These are phyloP conservation scores for Volucella bombylans DNA, from an alignment of 2,888 invertebrate species.

Conservation along the genomic window DNA sequence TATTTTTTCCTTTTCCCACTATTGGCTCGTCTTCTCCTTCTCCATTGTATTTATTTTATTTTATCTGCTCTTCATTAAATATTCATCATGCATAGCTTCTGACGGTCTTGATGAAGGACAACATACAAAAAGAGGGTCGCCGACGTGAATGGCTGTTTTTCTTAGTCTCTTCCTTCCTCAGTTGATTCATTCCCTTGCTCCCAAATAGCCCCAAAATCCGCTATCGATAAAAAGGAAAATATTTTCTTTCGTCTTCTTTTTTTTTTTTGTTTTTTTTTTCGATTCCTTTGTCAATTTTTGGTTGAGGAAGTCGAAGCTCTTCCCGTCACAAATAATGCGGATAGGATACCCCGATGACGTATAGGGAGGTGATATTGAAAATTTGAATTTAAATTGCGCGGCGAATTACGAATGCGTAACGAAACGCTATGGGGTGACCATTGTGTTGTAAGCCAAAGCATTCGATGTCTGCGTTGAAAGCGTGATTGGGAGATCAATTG, in stretches of 20 bases:
- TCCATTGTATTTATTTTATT: slow-evolving; percentile 29
- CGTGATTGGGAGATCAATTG: slow-evolving; percentile 61
- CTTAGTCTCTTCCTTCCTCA: background rate
- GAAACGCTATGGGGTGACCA: slow-evolving; percentile 40
- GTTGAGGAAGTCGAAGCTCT: background rate
- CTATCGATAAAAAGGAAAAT: slow-evolving; percentile 27
- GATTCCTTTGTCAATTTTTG: background rate
- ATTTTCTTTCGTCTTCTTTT: background rate
- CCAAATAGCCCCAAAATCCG: background rate
- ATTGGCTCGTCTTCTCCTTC: too few species aligned
- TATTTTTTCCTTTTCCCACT: slow-evolving; percentile 2
- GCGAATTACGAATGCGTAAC: slow-evolving; percentile 35
- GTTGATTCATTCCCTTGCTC: slow-evolving; percentile 16
- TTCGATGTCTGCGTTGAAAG: slow-evolving; percentile 33
- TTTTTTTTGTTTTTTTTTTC: too few species aligned
- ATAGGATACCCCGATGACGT: slow-evolving; percentile 44
- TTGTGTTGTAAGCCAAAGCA: slow-evolving; percentile 9
- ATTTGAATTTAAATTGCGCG: slow-evolving; percentile 63
- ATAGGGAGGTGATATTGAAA: slow-evolving; percentile 47
- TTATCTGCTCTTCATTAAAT: slow-evolving; percentile 53
- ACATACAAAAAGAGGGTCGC: slow-evolving; percentile 28
- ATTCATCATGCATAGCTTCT: slow-evolving; percentile 61
- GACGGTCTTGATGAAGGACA: slow-evolving; percentile 63
- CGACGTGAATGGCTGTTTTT: slow-evolving; percentile 20
- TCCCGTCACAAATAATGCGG: slow-evolving; percentile 14